These are phyloP conservation scores for Lydus trimaculatus DNA, from an alignment of 2,888 invertebrate genomes.

Conservation along the genomic window DNA sequence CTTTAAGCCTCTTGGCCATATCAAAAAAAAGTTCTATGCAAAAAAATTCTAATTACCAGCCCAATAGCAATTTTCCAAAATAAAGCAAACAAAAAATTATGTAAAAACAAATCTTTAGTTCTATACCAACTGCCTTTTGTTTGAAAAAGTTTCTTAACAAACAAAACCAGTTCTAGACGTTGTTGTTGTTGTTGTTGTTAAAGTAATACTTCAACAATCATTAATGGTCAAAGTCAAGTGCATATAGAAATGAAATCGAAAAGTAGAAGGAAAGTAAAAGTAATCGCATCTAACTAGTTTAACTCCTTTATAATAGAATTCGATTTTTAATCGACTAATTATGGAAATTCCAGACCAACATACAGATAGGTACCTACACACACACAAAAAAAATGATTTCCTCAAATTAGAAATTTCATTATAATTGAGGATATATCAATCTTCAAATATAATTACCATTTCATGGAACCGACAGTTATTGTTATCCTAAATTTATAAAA, in stretches of 20 bases:
- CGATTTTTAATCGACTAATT: constrained; percentile 14
- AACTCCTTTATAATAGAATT: constrained; percentile 16
- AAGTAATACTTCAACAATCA: background rate
- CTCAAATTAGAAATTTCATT: background rate
- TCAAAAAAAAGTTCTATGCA: too few relatives aligned
- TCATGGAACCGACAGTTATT: constrained; percentile 21
- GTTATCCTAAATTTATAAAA: constrained; percentile 25
- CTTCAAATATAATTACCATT: constrained; percentile 16
- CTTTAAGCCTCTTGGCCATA: too few relatives aligned
- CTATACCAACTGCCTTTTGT: background rate
- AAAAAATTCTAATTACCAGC: too few relatives aligned
- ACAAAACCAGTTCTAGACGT: background rate
- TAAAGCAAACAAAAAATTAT: background rate
- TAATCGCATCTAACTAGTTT: constrained; percentile 15
- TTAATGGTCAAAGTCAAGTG: constrained; percentile 23
- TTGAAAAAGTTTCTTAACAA: background rate
- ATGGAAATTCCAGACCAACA: background rate
- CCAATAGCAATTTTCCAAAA: background rate
- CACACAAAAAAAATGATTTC: background rate
- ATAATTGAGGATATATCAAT: constrained; percentile 20
- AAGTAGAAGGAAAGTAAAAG: constrained; percentile 20
- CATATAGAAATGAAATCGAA: constrained; percentile 6
- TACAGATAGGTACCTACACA: too few relatives aligned
- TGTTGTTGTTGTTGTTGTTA: background rate
- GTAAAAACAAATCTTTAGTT: background rate